Evolutionary conservation across 64 coral and sea anemone genomes (phyloP).

Genomic region (Dendrophyllia cribrosa): DNA sequence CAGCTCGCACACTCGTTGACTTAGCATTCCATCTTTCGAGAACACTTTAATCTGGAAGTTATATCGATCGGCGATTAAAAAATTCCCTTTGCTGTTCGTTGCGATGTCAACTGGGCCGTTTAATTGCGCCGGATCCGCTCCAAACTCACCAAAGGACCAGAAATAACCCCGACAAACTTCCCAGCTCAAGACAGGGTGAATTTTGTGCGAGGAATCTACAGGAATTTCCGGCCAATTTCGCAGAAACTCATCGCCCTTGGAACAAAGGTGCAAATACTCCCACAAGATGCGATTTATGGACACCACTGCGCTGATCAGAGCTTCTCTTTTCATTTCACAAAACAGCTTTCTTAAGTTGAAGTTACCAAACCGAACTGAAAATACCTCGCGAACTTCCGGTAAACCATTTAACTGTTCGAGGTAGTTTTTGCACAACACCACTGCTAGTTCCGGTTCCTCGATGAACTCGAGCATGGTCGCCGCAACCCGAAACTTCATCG

Average conservation of each 20-base stretch:
- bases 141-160: constrained; percentile 66
- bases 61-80: constrained; percentile 60
- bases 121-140: constrained; percentile 26
- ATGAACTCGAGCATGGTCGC: constrained; percentile 76
- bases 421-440: constrained; percentile 67
- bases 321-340: constrained; percentile 74
- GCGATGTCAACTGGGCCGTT: constrained; percentile 67
- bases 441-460: constrained; percentile 63
- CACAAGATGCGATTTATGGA: constrained; percentile 71
- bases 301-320: constrained; percentile 55
- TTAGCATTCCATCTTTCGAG: constrained; percentile 56
- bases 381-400: constrained; percentile 56
- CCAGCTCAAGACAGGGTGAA: constrained; percentile 73
- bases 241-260: constrained; percentile 67
- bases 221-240: constrained; percentile 72
- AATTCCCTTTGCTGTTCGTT: constrained; percentile 73
- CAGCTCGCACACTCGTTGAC: constrained; percentile 57
- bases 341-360: constrained; percentile 56
- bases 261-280: constrained; percentile 65
- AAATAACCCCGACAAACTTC: constrained; percentile 66
- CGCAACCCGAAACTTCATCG: constrained; percentile 81
- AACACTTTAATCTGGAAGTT: constrained; percentile 72
- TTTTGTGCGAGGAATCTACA: constrained; percentile 47
- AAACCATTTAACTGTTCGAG: constrained; percentile 74
- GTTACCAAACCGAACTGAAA: constrained; percentile 63